Percentiles rank a stretch among this genome's conserved stretches.
These are phyloP conservation scores for Ranitomeya variabilis DNA, from an alignment of 2,113 vertebrate species.

Conservation along the genomic window DNA sequence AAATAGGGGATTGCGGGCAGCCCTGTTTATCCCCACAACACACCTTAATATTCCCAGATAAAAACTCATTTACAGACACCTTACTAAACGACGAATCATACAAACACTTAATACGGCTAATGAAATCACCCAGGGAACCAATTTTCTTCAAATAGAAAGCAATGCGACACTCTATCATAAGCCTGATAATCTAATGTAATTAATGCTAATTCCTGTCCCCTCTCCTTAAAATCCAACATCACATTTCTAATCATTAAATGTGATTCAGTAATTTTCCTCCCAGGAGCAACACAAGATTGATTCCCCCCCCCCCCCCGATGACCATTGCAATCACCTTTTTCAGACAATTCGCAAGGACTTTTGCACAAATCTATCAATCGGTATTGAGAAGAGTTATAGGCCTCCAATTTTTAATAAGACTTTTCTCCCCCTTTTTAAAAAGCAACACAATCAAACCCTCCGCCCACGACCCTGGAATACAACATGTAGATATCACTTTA, in stretches of 20 bases:
- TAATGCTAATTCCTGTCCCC: background rate
- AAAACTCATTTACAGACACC: background rate
- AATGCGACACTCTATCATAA: background rate
- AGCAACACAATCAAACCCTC: background rate
- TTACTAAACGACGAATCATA: background rate
- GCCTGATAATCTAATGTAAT: background rate
- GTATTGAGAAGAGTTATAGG: background rate
- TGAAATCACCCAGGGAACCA: background rate
- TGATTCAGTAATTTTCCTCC: background rate
- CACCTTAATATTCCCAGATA: background rate
- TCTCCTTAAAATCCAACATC: background rate
- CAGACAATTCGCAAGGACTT: background rate
- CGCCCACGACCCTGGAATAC: background rate
- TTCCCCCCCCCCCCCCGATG: rapidly evolving
- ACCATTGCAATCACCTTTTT: background rate
- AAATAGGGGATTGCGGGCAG: background rate
- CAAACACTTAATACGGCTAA: background rate
- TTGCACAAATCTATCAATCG: background rate
- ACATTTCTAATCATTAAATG: background rate
- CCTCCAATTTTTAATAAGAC: background rate
- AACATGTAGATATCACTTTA: background rate
- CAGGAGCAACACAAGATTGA: background rate
- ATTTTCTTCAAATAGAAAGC: background rate
- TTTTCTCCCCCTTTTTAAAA: background rate
- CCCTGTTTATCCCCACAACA: background rate